Percentiles rank a stretch among this genome's conserved stretches.
Evolutionary conservation across 64 coral and sea anemone genomes (phyloP).

Genomic region (Montipora foliosa): DNA sequence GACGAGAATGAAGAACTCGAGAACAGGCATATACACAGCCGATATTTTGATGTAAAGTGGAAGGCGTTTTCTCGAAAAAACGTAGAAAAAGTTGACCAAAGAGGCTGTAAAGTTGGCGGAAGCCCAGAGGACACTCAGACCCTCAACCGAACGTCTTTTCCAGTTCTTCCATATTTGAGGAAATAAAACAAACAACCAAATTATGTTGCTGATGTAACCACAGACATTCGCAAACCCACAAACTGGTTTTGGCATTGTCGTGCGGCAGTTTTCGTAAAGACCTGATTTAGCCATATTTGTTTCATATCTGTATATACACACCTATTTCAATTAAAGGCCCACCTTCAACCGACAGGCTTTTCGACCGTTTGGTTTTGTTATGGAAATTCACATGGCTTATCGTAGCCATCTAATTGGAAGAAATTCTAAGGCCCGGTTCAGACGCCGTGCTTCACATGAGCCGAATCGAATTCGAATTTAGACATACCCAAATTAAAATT

Average conservation of each 20-base stretch:
- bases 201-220: constrained; percentile 6
- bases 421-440: no score
- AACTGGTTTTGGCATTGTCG: neutral
- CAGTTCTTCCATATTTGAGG: constrained; percentile 71
- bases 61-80: neutral
- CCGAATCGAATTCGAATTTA: no score
- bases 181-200: constrained; percentile 54
- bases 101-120: constrained; percentile 71
- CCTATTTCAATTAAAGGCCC: no score
- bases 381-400: no score
- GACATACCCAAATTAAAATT: no score
- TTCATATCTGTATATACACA: no score
- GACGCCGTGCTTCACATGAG: no score
- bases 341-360: no score
- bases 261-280: constrained; percentile 43
- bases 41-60: constrained; percentile 51
- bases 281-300: neutral
- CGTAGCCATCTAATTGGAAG: no score
- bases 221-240: constrained; percentile 56
- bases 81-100: constrained; percentile 60
- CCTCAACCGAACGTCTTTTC: constrained; percentile 52
- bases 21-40: constrained; percentile 52
- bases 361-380: no score
- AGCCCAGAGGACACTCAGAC: constrained; percentile 62
- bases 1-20: constrained; percentile 40